Base-by-base conservation (phyloP, 2,113 vertebrate species). In the Eublepharis macularius region DNA sequence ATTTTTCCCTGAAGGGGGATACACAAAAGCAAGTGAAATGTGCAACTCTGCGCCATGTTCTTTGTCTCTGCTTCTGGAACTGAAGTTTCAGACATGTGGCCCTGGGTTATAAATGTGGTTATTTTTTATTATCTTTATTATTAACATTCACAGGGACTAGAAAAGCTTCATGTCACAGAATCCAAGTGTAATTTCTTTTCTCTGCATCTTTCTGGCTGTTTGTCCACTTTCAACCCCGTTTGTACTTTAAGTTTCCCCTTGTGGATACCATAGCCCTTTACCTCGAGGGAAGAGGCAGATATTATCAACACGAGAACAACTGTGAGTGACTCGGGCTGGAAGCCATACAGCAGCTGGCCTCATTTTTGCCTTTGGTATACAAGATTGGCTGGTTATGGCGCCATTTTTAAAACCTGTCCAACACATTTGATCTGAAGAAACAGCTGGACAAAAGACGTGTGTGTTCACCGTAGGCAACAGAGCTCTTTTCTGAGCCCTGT, bases 1-100 rank as follows among this genome's bases (percentile, higher is more conserved):
- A 83, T 95, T 83, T 41, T 81, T 91, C 1, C 95, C 97, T 97
- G 83, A 17, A 21, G 70, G 24, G 39, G 26, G 11, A 39, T 12
- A 32, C 3, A 34, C 3, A 85, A 57, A 43, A n/a, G 43, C 1
- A 24, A 11, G 1, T 7, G 16, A 41, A 65, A 1, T 1, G 21
- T 8, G 26, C 63, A 65, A 26, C 26, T 32, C 6, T 26, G 6
- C 10, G 45, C 45, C 5, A 47, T 47, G 45, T n/a, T n/a, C n/a
- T n/a, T n/a, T n/a, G n/a, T n/a, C n/a, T n/a, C n/a, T n/a, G n/a
- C n/a, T n/a, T n/a, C n/a, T n/a, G n/a, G n/a, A n/a, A n/a, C n/a
- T n/a, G n/a, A n/a, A n/a, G n/a, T n/a, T n/a, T n/a, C n/a, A n/a
- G n/a, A n/a, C n/a, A n/a, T n/a, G n/a, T n/a, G n/a, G n/a, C n/a